Base-by-base conservation (phyloP, 2,888 invertebrate species). In the Caenorhabditis macrosperma region DNA sequence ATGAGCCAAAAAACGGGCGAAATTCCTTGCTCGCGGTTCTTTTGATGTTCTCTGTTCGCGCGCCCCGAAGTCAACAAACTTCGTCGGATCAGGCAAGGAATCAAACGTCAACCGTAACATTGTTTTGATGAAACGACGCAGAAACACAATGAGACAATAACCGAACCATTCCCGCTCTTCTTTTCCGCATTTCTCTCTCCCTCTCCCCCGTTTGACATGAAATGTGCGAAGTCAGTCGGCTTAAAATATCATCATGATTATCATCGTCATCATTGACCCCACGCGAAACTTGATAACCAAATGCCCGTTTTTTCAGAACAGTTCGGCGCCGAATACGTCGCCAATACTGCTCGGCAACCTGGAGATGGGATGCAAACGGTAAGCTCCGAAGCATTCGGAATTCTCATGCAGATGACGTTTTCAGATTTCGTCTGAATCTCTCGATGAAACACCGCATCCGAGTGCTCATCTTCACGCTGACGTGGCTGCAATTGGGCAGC, bases 401-500 rank as follows among this genome's bases (percentile, higher is more conserved):
- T n/a, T n/a, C n/a, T n/a, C n/a, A n/a, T n/a, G n/a, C n/a, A n/a
- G n/a, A n/a, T n/a, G n/a, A 48, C 2, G 17, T 48, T 46, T 60
- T 22, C 59, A 71, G 71, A 46, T 63, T 72, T n/a, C 72, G 78
- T 17, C 41, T 66, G 54, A 52, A 66, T 46, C 46, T 35, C 20
- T 71, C 60, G 7, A 52, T 78, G 60, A 78, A 71, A 46, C 78
- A 78, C 38, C 59, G 66, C 10, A 66, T 78, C 50, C 64, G 78
- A 61, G 59, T 59, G 64, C 20, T 60, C 3, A 60, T 78, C 30
- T 78, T 78, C 60, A 46, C 66, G 28, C 48, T 72, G 50, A 78
- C 78, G 30, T 78, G 78, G 78, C 63, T 78, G 24, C 78, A 78
- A 59, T 33, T 78, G n/a, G 78, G 78, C 20, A 78, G 78, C 46